These are phyloP conservation scores for Ormia ochracea DNA, from an alignment of 2,888 invertebrate genomes.

Conservation along the genomic window DNA sequence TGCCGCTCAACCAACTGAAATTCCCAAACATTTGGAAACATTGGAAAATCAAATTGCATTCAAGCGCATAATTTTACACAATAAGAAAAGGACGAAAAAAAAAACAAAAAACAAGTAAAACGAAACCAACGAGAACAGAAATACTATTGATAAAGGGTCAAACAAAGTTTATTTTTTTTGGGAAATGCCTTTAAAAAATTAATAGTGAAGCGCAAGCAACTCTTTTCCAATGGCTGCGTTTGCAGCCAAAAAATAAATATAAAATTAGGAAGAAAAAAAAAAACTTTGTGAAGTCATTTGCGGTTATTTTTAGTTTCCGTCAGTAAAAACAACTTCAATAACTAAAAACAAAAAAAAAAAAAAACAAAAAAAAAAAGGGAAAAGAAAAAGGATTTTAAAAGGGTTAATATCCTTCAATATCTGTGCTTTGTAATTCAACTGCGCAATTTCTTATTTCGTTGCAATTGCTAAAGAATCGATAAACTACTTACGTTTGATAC, in stretches of 20 bases:
- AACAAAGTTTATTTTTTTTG: neutral
- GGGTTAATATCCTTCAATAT: slow-evolving; percentile 39
- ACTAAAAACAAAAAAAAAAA: neutral
- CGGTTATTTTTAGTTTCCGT: slow-evolving; percentile 34
- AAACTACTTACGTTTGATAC: slow-evolving; percentile 3
- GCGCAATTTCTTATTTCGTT: slow-evolving; percentile 38
- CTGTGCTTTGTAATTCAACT: slow-evolving; percentile 11
- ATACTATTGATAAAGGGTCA: slow-evolving; percentile 42
- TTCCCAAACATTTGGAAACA: slow-evolving; percentile 22
- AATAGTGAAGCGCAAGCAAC: neutral
- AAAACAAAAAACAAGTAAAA: neutral
- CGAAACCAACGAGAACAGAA: neutral
- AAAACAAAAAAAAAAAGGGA: no score
- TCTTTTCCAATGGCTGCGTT: neutral
- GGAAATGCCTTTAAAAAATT: slow-evolving; percentile 13
- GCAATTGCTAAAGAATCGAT: slow-evolving; percentile 37
- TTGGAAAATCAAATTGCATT: slow-evolving; percentile 46
- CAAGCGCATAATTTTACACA: slow-evolving; percentile 48
- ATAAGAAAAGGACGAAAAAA: neutral
- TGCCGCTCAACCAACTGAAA: slow-evolving; percentile 24
- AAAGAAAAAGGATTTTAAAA: neutral
- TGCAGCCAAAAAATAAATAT: neutral
- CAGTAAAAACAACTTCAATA: slow-evolving; percentile 7
- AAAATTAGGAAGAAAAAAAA: neutral
- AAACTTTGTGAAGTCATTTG: slow-evolving; percentile 34